Base-by-base conservation (phyloP, 2,797 vertebrate species). In the Brachymystax lenok region DNA sequence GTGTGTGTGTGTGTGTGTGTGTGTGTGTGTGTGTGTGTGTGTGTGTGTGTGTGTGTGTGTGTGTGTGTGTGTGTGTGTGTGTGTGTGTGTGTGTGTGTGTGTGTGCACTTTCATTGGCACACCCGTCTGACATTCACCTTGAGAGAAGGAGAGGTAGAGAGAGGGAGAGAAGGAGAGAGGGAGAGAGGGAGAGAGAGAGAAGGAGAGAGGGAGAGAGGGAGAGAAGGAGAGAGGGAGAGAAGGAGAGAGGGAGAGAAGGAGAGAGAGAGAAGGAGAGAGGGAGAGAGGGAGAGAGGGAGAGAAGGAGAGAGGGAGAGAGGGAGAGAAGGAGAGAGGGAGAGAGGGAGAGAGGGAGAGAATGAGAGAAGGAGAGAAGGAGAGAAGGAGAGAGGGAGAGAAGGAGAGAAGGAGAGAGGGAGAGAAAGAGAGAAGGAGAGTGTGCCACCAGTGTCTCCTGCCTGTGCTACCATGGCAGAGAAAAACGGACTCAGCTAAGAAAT, bases 51-150 rank as follows among this genome's bases (percentile, higher is more conserved):
- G 33, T 35, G 33, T 35, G 33, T 35, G 33, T 35, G 33, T 35
- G 33, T 33, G 33, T 33, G 33, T 33, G 30, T 33, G 4, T 33
- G 30, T 33, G 30, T 33, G 4, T 33, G 30, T 33, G 30, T 33
- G 4, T 33, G 30, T 5, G 30, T 1, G 30, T 5, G 30, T 5
- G 30, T 5, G 30, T 4, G 30, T 0, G 24, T 24, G 24, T 24
- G 30, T 30, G 30, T 1, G 33, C 6, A 1, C 82, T 89, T 77
- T 79, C 79, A 73, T 86, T 91, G 89, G 89, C 85, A 82, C 69
- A 71, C 61, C 74, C 56, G 33, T 17, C 78, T 82, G 80, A 80
- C 73, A 82, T 85, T 90, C 78, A 87, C 86, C 87, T 87, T 83
- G 81, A 84, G 21, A 73, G 40, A 28, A 7, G 61, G 61, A 51